Conservation (phyloP, 2,113 vertebrate genomes). For the Acanthochromis polyacanthus region DNA sequence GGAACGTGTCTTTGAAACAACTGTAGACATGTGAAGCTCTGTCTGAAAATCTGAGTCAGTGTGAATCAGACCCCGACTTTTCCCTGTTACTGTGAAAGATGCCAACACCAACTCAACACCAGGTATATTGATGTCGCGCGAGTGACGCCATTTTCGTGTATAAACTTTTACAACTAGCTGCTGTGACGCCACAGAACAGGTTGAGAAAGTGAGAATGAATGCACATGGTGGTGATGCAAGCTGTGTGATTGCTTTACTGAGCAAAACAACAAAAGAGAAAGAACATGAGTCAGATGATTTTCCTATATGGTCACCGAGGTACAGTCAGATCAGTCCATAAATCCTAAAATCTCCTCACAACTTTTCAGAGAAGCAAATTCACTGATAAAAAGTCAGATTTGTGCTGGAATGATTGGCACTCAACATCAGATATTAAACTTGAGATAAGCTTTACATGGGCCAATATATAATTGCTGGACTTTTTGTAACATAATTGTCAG, state of each 20-base stretch:
- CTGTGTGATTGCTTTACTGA: neutral
- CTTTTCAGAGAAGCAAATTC: neutral
- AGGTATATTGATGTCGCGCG: neutral
- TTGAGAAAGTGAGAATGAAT: neutral
- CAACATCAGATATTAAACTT: neutral
- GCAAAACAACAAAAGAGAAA: neutral
- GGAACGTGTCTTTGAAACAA: constrained; percentile 53
- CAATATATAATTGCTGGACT: too few species aligned
- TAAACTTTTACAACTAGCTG: constrained; percentile 11
- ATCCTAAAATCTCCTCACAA: neutral
- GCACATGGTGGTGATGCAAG: neutral
- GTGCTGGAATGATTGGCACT: neutral
- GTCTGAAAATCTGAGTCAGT: constrained; percentile 62
- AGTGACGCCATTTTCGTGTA: neutral
- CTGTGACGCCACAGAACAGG: neutral
- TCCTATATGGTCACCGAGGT: neutral
- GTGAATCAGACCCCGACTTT: constrained; percentile 42
- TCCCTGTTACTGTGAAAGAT: constrained; percentile 19
- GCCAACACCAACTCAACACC: constrained; percentile 19
- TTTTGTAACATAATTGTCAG: too few species aligned
- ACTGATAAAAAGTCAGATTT: neutral
- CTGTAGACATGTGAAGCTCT: constrained; percentile 48
- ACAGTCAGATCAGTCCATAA: neutral
- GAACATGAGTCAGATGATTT: neutral
- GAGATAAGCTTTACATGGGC: neutral